A percentile compares a stretch with the other conserved stretches of the same genome.
phyloP scores from a whole-genome alignment of 1,140 invertebrate species.

The Cotesia glomerata region DNA sequence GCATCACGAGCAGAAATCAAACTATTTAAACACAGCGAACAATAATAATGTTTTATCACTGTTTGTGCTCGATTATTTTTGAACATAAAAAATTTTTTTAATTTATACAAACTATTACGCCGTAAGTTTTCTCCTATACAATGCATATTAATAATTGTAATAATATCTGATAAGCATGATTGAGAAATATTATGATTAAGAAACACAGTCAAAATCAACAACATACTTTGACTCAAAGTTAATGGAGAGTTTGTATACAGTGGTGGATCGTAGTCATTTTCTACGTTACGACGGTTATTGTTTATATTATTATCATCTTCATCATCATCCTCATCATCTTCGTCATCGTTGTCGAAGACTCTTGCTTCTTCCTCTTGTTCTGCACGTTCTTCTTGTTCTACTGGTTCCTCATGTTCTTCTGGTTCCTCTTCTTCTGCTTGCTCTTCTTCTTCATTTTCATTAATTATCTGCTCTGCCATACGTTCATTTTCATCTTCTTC shows the following conservation, averaged over 20 bases:
- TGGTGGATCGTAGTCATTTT: slow-evolving; percentile 7
- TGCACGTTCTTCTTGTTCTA: too few species aligned
- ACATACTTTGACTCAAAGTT: slow-evolving; percentile 7
- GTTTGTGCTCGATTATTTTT: too few species aligned
- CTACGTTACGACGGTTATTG: too few species aligned
- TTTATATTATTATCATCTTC: too few species aligned
- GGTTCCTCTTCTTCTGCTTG: too few species aligned
- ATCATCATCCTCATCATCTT: too few species aligned
- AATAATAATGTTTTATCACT: not conserved
- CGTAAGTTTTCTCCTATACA: not conserved
- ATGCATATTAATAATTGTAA: slow-evolving; percentile 1
- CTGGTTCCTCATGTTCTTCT: too few species aligned
- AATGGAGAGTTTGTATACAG: slow-evolving; percentile 4
- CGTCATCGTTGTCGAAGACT: too few species aligned
- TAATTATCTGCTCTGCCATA: too few species aligned
- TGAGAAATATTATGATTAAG: slow-evolving; percentile 6
- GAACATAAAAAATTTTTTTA: too few species aligned
- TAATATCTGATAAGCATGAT: not conserved
- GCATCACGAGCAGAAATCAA: not conserved
- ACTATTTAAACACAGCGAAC: not conserved
- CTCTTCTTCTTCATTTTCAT: too few species aligned
- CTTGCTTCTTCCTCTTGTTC: not conserved
- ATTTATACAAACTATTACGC: slow-evolving; percentile 1
- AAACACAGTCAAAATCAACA: not conserved
- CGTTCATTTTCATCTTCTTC: too few species aligned